Base-by-base conservation (phyloP, 2,888 invertebrate genomes). In the Dilophus febrilis region DNA sequence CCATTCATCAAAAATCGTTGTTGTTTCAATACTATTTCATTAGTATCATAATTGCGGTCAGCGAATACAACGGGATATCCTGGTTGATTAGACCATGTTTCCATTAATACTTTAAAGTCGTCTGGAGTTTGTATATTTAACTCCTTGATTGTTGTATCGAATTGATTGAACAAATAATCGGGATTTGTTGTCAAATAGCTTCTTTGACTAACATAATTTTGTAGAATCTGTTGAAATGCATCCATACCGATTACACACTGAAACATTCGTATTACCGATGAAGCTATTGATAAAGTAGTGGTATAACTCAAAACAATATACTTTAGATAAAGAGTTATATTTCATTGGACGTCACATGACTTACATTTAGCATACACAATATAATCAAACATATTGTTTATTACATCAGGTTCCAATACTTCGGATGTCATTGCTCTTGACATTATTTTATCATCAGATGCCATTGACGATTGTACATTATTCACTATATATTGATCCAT, bases 31-130 rank as follows among this genome's bases (percentile, higher is more conserved):
- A 18, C 8, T 18, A 34, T 3, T 7, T 14, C 12, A 10, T 18
- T 12, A 4, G 14, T 14, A 14, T 32, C 44, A 67, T 69, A 39
- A 69, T 62, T 44, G 72, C 64, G 3, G 4, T 54, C 61, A 0
- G 72, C 71, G 3, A 66, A 73, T 2, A 85, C 57, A 1, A 82
- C 69, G 0, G 84, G 85, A 58, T 77, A 84, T 1, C 83, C 83
- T 30, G 76, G 77, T 53, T 80, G 79, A 22, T 69, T 64, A 1
- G 75, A 77, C 83, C 83, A 84, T 1, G 75, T 70, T 40, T 70
- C 66, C 74, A 84, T 74, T 19, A 83, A 70, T 31, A 64, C 57
- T 41, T 68, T 64, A 1, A 82, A 56, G 0, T 65, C 54, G 45
- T 66, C 63, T 1, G 59, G 58, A 0, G 66, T 54, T 3, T 47